A percentile compares a stretch with the other conserved stretches of the same genome.
These are phyloP conservation scores for Protonibea diacanthus DNA, from an alignment of 2,797 vertebrate species.

Conservation along the genomic window DNA sequence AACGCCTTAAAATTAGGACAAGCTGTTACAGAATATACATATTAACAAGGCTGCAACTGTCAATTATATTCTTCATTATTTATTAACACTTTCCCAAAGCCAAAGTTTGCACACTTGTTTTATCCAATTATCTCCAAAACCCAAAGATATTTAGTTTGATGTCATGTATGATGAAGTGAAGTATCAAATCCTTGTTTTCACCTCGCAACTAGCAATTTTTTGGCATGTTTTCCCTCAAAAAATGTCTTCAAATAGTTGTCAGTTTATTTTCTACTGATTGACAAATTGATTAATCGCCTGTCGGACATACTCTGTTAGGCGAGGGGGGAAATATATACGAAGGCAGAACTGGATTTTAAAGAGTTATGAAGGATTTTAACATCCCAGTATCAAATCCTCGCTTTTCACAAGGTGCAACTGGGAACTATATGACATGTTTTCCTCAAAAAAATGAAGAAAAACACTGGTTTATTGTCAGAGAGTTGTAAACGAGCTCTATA, in stretches of 20 bases:
- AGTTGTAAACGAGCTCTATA: neutral
- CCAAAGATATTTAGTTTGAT: neutral
- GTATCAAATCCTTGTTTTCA: too few relatives aligned
- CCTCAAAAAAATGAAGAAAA: neutral
- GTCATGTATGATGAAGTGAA: neutral
- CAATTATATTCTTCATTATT: neutral
- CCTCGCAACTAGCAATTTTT: too few relatives aligned
- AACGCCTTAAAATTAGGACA: neutral
- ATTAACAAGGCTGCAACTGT: neutral
- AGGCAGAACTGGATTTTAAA: too few relatives aligned
- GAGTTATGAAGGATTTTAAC: too few relatives aligned
- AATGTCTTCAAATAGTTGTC: neutral
- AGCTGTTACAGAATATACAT: neutral
- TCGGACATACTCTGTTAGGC: neutral
- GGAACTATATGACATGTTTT: neutral
- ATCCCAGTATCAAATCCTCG: neutral
- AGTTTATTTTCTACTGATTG: neutral
- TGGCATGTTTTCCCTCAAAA: neutral
- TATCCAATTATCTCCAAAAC: neutral
- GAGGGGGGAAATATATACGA: too few relatives aligned
- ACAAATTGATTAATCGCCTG: neutral
- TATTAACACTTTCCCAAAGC: neutral
- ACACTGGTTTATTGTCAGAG: neutral
- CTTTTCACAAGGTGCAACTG: neutral
- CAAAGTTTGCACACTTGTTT: neutral